Conservation (phyloP, 1,140 invertebrate species). For the Solenopsis invicta region DNA sequence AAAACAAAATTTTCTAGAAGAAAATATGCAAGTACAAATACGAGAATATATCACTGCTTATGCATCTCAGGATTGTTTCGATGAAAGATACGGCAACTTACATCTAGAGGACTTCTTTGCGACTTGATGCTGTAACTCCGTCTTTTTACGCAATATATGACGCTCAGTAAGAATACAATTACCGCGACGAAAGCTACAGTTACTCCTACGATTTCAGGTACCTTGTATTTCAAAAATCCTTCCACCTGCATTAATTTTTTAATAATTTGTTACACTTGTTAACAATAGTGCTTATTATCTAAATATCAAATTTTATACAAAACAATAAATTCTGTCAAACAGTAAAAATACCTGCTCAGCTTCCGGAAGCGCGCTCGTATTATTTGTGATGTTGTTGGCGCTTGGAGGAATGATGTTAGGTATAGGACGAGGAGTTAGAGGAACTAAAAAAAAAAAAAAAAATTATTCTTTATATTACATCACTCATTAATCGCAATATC, state of each 20-base stretch:
- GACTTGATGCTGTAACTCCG: slow-evolving; percentile 75
- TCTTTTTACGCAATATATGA: slow-evolving; percentile 79
- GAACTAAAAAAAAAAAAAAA: slow-evolving; percentile 84
- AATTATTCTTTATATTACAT: not conserved
- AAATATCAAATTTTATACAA: not conserved
- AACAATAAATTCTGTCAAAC: not conserved
- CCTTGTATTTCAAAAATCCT: slow-evolving; percentile 72
- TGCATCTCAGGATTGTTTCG: slow-evolving; percentile 6
- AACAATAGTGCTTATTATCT: not conserved
- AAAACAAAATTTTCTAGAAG: not conserved
- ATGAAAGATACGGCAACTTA: slow-evolving; percentile 43
- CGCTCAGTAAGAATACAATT: slow-evolving; percentile 76
- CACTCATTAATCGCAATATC: not conserved
- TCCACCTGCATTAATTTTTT: slow-evolving; percentile 77
- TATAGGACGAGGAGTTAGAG: slow-evolving; percentile 87
- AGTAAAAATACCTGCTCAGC: slow-evolving; percentile 80
- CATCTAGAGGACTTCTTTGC: slow-evolving; percentile 70
- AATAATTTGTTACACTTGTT: not conserved
- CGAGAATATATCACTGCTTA: not conserved
- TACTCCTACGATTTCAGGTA: slow-evolving; percentile 83
- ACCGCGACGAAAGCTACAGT: slow-evolving; percentile 79
- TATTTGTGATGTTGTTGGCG: slow-evolving; percentile 83
- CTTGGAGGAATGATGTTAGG: slow-evolving; percentile 89
- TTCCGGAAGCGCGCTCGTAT: slow-evolving; percentile 81
- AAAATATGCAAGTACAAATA: not conserved